phyloP scores from a whole-genome alignment of 2,113 vertebrate species.

The Notarius lentiginosus region DNA sequence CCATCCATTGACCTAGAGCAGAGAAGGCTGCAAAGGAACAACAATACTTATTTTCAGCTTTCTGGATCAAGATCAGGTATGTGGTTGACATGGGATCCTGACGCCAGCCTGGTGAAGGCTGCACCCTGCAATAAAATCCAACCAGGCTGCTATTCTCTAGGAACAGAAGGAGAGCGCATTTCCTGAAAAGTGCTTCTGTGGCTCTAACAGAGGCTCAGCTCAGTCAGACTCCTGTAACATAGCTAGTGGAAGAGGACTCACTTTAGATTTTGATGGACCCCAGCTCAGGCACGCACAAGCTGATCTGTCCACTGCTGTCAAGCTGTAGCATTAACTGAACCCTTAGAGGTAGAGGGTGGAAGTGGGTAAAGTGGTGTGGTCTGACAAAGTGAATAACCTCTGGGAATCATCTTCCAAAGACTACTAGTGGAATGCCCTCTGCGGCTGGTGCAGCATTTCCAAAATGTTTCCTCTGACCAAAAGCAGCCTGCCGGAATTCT shows the following conservation, averaged over 20 bases:
- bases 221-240: background rate
- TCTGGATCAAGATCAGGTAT: constrained; percentile 54
- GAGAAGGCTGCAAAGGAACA: constrained; percentile 14
- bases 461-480: constrained; percentile 63
- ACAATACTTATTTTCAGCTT: constrained; percentile 53
- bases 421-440: constrained; percentile 64
- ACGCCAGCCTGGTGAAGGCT: constrained; percentile 52
- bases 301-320: constrained; percentile 24
- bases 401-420: constrained; percentile 57
- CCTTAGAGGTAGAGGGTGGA: constrained; percentile 64
- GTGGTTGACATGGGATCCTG: constrained; percentile 56
- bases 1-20: constrained; percentile 42
- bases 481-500: constrained; percentile 53
- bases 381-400: constrained; percentile 61
- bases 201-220: constrained; percentile 8
- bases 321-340: constrained; percentile 59
- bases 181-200: constrained; percentile 49
- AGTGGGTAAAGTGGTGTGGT: constrained; percentile 66
- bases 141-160: constrained; percentile 48
- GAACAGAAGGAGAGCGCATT: constrained; percentile 23
- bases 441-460: constrained; percentile 61
- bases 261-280: constrained; percentile 15
- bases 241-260: background rate
- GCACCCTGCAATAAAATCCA: constrained; percentile 56
- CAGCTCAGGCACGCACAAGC: constrained; percentile 4